Evolutionary conservation across 2,113 vertebrate genomes (phyloP), one percentile per base, ranked within the genome.

Genomic region (Stigmatopora argus): DNA sequence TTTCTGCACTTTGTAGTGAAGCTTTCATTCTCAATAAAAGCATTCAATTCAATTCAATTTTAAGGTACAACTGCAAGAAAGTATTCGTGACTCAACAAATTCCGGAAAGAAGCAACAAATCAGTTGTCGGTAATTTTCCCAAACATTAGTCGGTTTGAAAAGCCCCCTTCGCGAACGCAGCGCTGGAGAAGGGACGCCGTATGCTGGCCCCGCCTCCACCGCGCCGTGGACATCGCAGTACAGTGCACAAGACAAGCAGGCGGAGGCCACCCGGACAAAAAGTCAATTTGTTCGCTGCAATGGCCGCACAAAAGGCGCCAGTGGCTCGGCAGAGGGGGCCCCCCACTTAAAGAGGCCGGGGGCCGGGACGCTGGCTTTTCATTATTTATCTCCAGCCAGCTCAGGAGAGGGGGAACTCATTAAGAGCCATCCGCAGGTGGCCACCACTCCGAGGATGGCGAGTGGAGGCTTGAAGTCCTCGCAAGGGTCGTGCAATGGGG

Each of bases 391-490:
- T 80, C 57, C 38, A 45, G 69, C 81, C 73, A 65, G 81, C 78
- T 75, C 74, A 67, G 65, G 72, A 83, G 82, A 85, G 75, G 69
- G 58, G 79, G 44, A 85, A 81, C 79, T 87, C 78, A 86, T 88
- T 86, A 89, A 85, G 78, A 74, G 67, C 53, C 70, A 74, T 74
- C 79, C 83, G 83, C 81, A 87, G 86, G 87, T 85, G 85, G 81
- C 71, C 79, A 59, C 71, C 70, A 80, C 72, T 70, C 76, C 64
- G 56, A 73, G 64, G 62, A 66, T 52, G 41, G 58, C 17, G 49
- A 63, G 26, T 5, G 35, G 41, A 12, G 4, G 26, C 26, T 3
- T 31, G 2, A 31, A 31, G 26, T 31, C 26, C 26, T 31, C 26
- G 26, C 26, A 31, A 31, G 26, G 26, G 26, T 31, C 26, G 1